Conservation (phyloP, 2,797 vertebrate genomes). For the Buphagus erythrorhynchus region DNA sequence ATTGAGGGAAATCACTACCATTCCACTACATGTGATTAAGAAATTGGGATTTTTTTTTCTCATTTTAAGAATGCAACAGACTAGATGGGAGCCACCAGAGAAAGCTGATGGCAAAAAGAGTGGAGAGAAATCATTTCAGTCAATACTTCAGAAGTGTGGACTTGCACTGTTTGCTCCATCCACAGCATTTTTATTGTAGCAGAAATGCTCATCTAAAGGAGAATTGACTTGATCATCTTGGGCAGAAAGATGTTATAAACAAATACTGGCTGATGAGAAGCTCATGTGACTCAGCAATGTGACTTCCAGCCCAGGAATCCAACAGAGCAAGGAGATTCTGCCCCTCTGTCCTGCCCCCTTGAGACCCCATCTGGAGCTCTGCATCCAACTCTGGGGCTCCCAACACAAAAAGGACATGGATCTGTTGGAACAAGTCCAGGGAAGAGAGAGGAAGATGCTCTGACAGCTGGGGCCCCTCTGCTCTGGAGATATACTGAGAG, state of each 20-base stretch:
- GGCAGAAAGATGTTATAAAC: neutral
- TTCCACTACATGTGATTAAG: slow-evolving; percentile 23
- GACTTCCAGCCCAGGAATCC: neutral
- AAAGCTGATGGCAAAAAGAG: slow-evolving; percentile 2
- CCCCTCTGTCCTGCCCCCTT: neutral
- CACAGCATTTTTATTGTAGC: neutral
- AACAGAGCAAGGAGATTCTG: neutral
- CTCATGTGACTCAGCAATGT: neutral
- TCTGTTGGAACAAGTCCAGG: neutral
- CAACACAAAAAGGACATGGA: neutral
- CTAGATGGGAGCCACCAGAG: neutral
- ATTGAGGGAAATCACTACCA: slow-evolving; percentile 57
- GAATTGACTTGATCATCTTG: neutral
- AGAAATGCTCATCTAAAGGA: neutral
- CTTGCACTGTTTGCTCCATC: neutral
- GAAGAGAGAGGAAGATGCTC: neutral
- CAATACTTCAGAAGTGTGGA: neutral
- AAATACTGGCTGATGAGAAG: neutral
- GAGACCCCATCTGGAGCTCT: neutral
- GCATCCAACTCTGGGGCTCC: neutral
- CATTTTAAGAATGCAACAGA: neutral
- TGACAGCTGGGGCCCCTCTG: neutral
- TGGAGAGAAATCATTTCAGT: neutral
- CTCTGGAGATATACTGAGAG: neutral
- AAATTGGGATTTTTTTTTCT: slow-evolving; percentile 12